Base-by-base conservation (phyloP, 2,888 invertebrate species). In the Drosophila kambysellisi region DNA sequence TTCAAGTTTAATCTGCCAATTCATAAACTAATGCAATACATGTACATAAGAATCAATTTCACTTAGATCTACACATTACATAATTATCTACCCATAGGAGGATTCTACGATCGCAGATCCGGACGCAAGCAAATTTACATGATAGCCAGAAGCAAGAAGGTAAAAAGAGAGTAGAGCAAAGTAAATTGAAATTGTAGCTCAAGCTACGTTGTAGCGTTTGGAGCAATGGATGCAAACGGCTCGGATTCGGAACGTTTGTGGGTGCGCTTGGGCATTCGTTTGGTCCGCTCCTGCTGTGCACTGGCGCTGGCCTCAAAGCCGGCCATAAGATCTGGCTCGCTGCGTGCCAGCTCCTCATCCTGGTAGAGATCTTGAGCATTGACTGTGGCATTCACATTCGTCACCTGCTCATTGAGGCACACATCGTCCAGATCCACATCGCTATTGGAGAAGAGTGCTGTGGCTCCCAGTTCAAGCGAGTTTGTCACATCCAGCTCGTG, bases 401-500 rank as follows among this genome's bases (percentile, higher is more conserved):
- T 80, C 94, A 96, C 92, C 84, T 96, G 96, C 86, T 97, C 97
- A 91, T 97, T 97, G 15, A 98, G 94, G 81, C 96, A 96, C 8
- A 97, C 96, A 86, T 96, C 97, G 84, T 97, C 96, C 58, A 97
- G 93, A 90, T 96, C 97, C 3, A 97, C 97, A 15, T 97, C 96
- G 90, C 97, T 97, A 91, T 98, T 98, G 2, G 97, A 97, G 92
- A 97, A 97, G 72, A 98, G 95, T 2, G 97, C 96, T 11, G 96
- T 95, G 6, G 96, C 95, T 64, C 96, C 95, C 86, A 97, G 94
- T 84, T 95, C 95, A 29, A 93, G 65, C 0, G 92, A 92, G 54
- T 91, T 90, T 57, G 92, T 92, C 8, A 91, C 90, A 70, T 92
- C 92, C 67, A 92, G 76, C 54, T 92, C 90, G 9, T 88, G 83